Percentiles rank a stretch among this genome's conserved stretches.
These are phyloP conservation scores for Neomonachus schauinslandi DNA, from an alignment of 2,113 vertebrate species.

Conservation along the genomic window DNA sequence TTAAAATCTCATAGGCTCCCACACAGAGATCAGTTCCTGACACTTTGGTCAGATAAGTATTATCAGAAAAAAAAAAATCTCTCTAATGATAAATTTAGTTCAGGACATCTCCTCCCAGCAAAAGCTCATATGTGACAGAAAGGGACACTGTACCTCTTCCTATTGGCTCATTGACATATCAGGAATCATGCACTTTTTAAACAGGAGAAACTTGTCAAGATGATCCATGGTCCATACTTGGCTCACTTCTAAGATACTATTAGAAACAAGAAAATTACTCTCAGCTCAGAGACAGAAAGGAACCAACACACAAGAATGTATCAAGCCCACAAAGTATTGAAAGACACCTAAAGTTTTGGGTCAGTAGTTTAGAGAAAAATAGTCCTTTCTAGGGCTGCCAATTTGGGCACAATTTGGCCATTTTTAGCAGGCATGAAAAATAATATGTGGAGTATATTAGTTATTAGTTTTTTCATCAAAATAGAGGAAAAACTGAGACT, in stretches of 20 bases:
- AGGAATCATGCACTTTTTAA: background rate
- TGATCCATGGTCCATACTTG: background rate
- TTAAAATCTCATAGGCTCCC: constrained; percentile 27
- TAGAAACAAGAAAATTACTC: constrained; percentile 27
- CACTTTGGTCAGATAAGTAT: background rate
- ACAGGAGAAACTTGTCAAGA: constrained; percentile 49
- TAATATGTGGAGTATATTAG: background rate
- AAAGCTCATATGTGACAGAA: background rate
- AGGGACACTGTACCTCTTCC: background rate
- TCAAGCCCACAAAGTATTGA: background rate
- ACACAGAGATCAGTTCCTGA: background rate
- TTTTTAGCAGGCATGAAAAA: background rate
- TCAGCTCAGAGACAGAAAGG: background rate
- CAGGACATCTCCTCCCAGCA: background rate
- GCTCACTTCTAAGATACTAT: background rate
- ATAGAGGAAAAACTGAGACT: background rate
- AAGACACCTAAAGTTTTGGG: background rate
- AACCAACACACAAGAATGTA: background rate
- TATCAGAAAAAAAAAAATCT: background rate
- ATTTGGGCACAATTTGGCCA: background rate
- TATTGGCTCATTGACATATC: background rate
- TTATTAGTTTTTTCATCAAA: background rate
- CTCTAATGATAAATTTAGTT: constrained; percentile 13
- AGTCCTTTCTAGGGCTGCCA: background rate
- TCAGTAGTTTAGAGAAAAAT: background rate